Conservation (phyloP, 2,888 invertebrate genomes). For the Leptopilina syphax region DNA sequence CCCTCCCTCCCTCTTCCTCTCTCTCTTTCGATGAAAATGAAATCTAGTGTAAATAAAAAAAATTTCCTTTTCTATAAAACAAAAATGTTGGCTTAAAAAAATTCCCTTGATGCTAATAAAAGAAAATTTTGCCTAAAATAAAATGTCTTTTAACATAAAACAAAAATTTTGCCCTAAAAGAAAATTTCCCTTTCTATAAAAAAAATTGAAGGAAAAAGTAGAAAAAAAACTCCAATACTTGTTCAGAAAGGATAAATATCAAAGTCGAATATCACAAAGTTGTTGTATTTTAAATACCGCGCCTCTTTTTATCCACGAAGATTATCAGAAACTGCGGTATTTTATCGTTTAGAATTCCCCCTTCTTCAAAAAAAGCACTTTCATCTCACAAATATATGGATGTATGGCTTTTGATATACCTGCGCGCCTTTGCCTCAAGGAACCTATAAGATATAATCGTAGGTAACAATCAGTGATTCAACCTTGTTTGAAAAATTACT, state of each 20-base stretch:
- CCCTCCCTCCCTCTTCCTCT: no score
- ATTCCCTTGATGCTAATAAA: no score
- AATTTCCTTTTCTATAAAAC: not conserved
- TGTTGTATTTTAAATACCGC: no score
- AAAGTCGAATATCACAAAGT: no score
- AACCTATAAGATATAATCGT: slow-evolving; percentile 30
- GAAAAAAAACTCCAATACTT: no score
- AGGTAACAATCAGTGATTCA: not conserved
- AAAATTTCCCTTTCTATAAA: no score
- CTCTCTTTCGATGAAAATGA: slow-evolving; percentile 25
- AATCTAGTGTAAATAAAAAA: slow-evolving; percentile 33
- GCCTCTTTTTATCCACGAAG: not conserved
- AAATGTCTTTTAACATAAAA: no score
- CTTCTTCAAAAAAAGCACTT: slow-evolving; percentile 20
- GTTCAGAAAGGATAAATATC: no score
- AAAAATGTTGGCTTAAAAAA: not conserved
- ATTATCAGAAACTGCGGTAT: not conserved
- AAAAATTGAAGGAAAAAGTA: no score
- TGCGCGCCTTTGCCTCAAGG: slow-evolving; percentile 17
- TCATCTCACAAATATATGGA: not conserved
- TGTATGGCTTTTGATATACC: not conserved
- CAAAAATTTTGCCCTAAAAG: no score
- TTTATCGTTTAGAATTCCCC: slow-evolving; percentile 30
- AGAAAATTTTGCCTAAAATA: no score
- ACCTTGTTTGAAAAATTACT: no score